These are phyloP conservation scores for Danionella dracula DNA, from an alignment of 2,797 vertebrate genomes.

Conservation along the genomic window DNA sequence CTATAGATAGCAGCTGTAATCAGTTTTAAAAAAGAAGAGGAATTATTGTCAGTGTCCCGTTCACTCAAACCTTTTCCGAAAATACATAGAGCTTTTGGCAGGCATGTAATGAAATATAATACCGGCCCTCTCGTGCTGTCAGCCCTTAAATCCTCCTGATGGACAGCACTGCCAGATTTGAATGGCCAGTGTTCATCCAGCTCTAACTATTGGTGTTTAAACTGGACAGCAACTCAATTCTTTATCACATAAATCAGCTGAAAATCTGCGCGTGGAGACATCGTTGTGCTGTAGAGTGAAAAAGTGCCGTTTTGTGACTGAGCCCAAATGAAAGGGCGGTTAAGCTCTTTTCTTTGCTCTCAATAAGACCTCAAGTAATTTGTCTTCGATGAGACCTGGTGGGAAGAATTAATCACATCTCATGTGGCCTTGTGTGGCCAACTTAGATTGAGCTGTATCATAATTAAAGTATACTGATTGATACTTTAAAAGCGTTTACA, in stretches of 20 bases:
- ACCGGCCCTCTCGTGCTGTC: slow-evolving; percentile 7
- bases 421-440: neutral
- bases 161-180: slow-evolving; percentile 12
- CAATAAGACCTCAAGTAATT: slow-evolving; percentile 11
- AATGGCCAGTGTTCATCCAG: slow-evolving; percentile 21
- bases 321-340: neutral
- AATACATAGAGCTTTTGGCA: slow-evolving; percentile 31
- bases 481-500: no score
- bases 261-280: neutral
- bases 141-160: slow-evolving; percentile 24
- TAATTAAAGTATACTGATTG: no score
- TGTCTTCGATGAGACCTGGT: neutral
- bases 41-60: slow-evolving; percentile 7
- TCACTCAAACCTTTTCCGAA: slow-evolving; percentile 18
- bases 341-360: slow-evolving; percentile 23
- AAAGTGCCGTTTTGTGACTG: neutral
- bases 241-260: slow-evolving; percentile 12
- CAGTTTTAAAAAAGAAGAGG: neutral
- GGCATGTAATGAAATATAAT: slow-evolving; percentile 36
- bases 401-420: slow-evolving; percentile 19
- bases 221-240: neutral
- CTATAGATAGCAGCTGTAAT: neutral
- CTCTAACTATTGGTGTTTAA: neutral
- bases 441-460: neutral
- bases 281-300: neutral